Conservation (phyloP, 2,797 vertebrate species). For the Sardinella longiceps region DNA sequence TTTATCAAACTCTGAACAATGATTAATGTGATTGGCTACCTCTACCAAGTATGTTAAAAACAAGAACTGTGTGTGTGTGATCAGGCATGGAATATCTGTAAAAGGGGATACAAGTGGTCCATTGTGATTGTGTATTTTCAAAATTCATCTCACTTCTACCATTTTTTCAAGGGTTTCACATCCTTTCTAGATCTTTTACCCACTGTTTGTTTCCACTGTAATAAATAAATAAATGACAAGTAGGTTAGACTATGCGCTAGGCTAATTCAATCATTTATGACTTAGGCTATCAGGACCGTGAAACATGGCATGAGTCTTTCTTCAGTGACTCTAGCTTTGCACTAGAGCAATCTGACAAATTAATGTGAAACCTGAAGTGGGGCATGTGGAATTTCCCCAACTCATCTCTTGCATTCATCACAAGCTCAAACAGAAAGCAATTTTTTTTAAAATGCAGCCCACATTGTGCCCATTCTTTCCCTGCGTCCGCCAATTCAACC, state of each 20-base stretch:
- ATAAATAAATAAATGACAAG: not conserved
- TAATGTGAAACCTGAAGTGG: not conserved
- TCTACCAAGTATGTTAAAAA: too few relatives aligned
- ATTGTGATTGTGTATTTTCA: too few relatives aligned
- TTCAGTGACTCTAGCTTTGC: not conserved
- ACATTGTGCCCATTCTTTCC: not conserved
- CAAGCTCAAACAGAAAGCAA: not conserved
- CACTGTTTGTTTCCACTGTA: not conserved
- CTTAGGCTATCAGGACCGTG: not conserved
- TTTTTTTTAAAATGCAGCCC: not conserved
- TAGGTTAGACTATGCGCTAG: too few relatives aligned
- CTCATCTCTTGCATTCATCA: not conserved
- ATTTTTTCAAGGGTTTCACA: too few relatives aligned
- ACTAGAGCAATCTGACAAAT: not conserved
- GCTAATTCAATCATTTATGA: not conserved
- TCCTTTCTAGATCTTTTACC: not conserved
- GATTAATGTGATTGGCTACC: too few relatives aligned
- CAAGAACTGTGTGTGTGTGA: too few relatives aligned
- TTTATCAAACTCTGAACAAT: too few relatives aligned
- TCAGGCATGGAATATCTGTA: too few relatives aligned
- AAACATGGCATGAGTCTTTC: too few relatives aligned
- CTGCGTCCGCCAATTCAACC: not conserved
- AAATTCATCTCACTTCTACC: too few relatives aligned
- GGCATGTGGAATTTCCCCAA: conserved; percentile 11
- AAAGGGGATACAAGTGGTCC: too few relatives aligned